phyloP scores from a whole-genome alignment of 2,888 invertebrate genomes.

The Drosophila conformis region DNA sequence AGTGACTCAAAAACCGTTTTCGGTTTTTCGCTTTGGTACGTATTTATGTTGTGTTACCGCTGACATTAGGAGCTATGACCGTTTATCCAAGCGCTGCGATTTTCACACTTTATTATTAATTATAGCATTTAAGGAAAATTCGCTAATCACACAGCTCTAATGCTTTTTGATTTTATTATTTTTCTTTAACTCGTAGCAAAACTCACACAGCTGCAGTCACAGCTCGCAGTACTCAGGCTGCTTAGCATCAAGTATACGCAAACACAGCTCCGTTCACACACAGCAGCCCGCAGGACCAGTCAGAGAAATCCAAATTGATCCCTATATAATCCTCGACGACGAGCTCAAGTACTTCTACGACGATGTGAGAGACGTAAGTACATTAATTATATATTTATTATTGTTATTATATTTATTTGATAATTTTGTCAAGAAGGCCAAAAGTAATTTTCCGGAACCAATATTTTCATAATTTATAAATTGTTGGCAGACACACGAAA shows the following conservation, averaged over 20 bases:
- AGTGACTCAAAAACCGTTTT: constrained; percentile 60
- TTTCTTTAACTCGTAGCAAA: constrained; percentile 45
- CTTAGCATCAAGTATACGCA: constrained; percentile 81
- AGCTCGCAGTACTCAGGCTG: constrained; percentile 53
- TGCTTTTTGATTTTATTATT: background rate
- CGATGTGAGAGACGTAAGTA: constrained; percentile 92
- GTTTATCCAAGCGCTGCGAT: constrained; percentile 43
- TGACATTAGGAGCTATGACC: constrained; percentile 23
- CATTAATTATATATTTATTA: background rate
- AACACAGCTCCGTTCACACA: constrained; percentile 91
- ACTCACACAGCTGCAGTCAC: constrained; percentile 61
- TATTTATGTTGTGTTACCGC: background rate
- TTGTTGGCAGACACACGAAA: background rate
- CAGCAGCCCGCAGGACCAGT: constrained; percentile 91
- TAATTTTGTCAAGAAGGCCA: background rate
- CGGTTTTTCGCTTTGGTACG: background rate
- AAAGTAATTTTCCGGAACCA: background rate
- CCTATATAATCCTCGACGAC: constrained; percentile 93
- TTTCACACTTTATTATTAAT: constrained; percentile 65
- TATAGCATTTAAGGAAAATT: constrained; percentile 45
- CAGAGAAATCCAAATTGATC: constrained; percentile 93
- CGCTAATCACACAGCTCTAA: constrained; percentile 27
- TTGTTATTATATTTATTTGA: background rate
- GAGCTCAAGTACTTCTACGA: constrained; percentile 94
- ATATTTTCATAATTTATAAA: background rate